Base-by-base conservation (phyloP, 2,113 vertebrate species). In the Sinocyclocheilus anshuiensis region DNA sequence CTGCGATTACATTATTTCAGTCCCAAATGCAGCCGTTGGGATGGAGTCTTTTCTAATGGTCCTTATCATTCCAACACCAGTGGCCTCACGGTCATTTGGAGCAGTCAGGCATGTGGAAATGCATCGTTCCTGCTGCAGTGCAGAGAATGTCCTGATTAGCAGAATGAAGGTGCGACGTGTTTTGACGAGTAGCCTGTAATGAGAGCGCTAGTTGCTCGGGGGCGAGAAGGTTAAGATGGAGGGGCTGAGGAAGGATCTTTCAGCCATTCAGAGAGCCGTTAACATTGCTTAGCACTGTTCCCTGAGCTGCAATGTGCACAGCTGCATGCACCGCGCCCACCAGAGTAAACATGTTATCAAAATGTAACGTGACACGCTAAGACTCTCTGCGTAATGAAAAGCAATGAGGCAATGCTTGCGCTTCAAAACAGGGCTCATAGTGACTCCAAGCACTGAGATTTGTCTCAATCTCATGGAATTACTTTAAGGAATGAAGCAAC, bases 391-490 rank as follows among this genome's bases (percentile, higher is more conserved):
- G 86, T 92, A 86, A 90, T 86, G 89, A 88, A 88, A 92, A 90
- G 79, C 74, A 50, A 90, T 90, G 77, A 86, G 87, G 86, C 89
- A 67, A 87, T 48, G n/a, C 65, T 63, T 83, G 50, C 84, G 90
- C 77, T 85, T 33, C 65, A 63, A 81, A 83, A 86, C 74, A 63
- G 75, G 22, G 0, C 48, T 77, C 12, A 8, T 77, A 86, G 86
- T 87, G 86, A 90, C 88, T 88, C 11, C 86, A 84, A 83, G 86
- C 80, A 53, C 18, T 84, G 55, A 84, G 86, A 89, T 92, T 89
- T 89, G 86, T 93, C 88, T 91, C 72, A 88, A 39, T 90, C 91
- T 91, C 83, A 87, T 91, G 90, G 89, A 91, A 92, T 93, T 91
- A 91, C 88, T 1, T 33, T 67, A 84, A 87, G 77, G 69, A 86